Evolutionary conservation across 2,113 vertebrate genomes (phyloP).

Genomic region (Dromiciops gliroides): DNA sequence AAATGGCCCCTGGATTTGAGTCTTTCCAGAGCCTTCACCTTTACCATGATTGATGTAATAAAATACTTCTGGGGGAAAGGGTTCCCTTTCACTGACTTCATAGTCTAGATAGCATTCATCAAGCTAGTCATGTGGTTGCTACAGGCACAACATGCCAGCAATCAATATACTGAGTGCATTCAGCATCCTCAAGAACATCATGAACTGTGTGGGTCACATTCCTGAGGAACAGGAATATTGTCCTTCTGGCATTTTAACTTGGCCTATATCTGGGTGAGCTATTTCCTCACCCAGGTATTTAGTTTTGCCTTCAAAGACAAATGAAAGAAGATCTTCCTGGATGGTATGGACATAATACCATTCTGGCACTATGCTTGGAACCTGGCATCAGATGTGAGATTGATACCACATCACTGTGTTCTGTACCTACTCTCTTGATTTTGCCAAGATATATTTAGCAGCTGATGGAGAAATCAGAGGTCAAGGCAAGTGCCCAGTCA

Average conservation of each 20-base stretch:
- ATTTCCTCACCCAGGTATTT: not conserved
- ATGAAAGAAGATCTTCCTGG: not conserved
- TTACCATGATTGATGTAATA: not conserved
- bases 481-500: not conserved
- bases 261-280: not conserved
- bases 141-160: not conserved
- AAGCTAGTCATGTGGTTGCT: not conserved
- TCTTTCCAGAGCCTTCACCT: not conserved
- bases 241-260: not conserved
- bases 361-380: not conserved
- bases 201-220: not conserved
- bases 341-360: not conserved
- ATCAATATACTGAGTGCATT: not conserved
- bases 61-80: not conserved
- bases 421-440: not conserved
- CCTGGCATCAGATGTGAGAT: not conserved
- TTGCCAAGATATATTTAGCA: not conserved
- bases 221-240: not conserved
- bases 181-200: not conserved
- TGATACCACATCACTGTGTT: not conserved
- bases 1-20: not conserved
- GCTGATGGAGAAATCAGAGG: not conserved
- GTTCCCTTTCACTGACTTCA: not conserved
- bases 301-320: not conserved
- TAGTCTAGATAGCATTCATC: not conserved